Base-by-base conservation (phyloP, 2,888 invertebrate species). In the Platynereis dumerilii region DNA sequence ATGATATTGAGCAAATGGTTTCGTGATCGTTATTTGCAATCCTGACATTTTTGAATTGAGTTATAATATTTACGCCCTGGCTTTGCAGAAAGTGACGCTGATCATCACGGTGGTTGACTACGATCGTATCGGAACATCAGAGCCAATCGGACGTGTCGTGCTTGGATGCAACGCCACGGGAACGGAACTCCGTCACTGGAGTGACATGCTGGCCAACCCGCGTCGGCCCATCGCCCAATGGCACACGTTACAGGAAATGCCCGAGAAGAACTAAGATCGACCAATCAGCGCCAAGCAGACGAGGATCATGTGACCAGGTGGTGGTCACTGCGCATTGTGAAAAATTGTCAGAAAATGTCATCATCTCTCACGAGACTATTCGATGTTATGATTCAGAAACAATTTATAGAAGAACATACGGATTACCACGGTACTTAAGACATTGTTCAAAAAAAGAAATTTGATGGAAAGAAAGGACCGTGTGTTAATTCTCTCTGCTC, bases 61-160 rank as follows among this genome's bases (percentile, higher is more conserved):
- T 52, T 7, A 22, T 52, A 24, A 22, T 52, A 22, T 5, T 7
- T 7, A 34, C 12, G 5, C 34, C 34, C 12, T 68, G 24, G 52
- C 63, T 28, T 69, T 71, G 27, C 89, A 99, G 98, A 99, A 98
- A 93, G 97, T 99, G 84, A 94, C 96, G 87, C 89, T 99, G 88
- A 92, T 94, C 86, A 92, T 99, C 82, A 99, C 98, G 71, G 99
- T 99, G 84, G 98, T 99, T 86, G 99, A 99, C 87, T 99, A 99
- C 87, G 99, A 99, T 88, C 93, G 99, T 86, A 97, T 99, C 87
- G 99, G 99, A 74, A 98, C 98, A 66, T 98, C 98, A 80, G 99
- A 99, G 87, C 98, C 98, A 59, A 99, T 99, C 84, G 99, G 99
- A 74, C 78, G 82, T 45, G 94, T 95, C 75, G 90, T 97, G 74